Base-by-base conservation (phyloP, 2,888 invertebrate species). In the Merodon equestris region DNA sequence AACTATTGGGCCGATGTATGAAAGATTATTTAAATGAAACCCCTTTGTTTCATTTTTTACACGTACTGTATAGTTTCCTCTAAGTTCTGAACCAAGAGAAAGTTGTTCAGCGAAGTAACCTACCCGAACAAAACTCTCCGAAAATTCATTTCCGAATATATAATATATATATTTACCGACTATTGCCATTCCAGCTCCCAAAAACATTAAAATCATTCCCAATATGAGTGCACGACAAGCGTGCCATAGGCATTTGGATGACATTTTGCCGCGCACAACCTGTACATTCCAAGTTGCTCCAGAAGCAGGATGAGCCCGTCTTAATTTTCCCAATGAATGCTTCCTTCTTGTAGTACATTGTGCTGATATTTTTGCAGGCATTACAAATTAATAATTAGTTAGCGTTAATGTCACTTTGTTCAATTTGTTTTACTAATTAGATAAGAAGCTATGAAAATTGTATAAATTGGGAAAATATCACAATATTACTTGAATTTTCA, bases 1-100 rank as follows among this genome's bases (percentile, higher is more conserved):
- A 60, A 98, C 94, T 82, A 98, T 96, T 1, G 98, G 98, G 0
- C 98, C 98, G n/a, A 97, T 95, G 88, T 98, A 98, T 0, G 97
- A 96, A 60, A 98, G 91, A 86, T 96, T 96, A 89, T 95, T 96
- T 82, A 96, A 91, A 86, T 96, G 96, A 87, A 95, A 95, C 13
- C 95, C 95, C 44, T 95, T 91, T 7, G 94, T 93, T 86, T 95
- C 95, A 85, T 95, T 95, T 89, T 95, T 95, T 18, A 95, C 93
- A 34, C 92, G 92, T 51, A 95, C 91, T 0, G 95, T 95, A 27
- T 93, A 91, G 88, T 95, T 95, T 19, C 94, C 95, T 60, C 94
- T 91, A 60, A 95, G 90, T 87, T 95, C 95, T 84, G 94, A 92
- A 50, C 93, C 94, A 73, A 93, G 92, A 1, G 95, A 95, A 67